phyloP scores from a whole-genome alignment of 2,113 vertebrate species.

The Archilochus colubris region DNA sequence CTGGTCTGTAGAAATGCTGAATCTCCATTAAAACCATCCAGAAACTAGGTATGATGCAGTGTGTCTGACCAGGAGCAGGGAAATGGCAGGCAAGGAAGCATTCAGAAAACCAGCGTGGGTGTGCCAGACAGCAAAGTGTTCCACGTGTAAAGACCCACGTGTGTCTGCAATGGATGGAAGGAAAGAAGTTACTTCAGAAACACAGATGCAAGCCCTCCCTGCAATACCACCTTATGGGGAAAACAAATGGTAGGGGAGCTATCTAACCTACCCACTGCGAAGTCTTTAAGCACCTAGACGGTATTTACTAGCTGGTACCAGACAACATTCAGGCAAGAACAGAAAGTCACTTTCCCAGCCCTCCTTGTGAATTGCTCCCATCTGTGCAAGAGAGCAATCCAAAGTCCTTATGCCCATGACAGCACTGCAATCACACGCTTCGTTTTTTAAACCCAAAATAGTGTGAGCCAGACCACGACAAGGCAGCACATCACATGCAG shows the following conservation, averaged over 20 bases:
- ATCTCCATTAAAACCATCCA: not conserved
- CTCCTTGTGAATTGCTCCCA: conserved; percentile 58
- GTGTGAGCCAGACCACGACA: not conserved
- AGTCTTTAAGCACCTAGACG: conserved; percentile 23
- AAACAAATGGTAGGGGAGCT: conserved; percentile 12
- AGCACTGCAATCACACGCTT: conserved; percentile 48
- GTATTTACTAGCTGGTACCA: conserved; percentile 63
- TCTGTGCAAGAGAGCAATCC: conserved; percentile 65
- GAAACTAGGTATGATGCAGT: not conserved
- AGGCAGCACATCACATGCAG: conserved; percentile 31
- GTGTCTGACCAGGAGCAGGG: not conserved
- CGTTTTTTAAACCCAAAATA: conserved; percentile 55
- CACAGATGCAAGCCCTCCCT: not conserved
- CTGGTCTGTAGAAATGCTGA: not conserved
- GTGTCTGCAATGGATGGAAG: not conserved
- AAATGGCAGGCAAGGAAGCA: not conserved
- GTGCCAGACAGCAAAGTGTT: not conserved
- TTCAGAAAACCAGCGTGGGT: not conserved
- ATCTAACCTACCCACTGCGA: not conserved
- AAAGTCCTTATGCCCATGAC: conserved; percentile 55
- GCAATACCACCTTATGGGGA: not conserved
- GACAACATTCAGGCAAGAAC: conserved; percentile 61
- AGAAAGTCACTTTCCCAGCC: conserved; percentile 54
- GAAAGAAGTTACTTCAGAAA: conserved; percentile 14
- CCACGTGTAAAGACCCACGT: not conserved